Base-by-base conservation (phyloP, 2,797 vertebrate genomes). In the Picus viridis region DNA sequence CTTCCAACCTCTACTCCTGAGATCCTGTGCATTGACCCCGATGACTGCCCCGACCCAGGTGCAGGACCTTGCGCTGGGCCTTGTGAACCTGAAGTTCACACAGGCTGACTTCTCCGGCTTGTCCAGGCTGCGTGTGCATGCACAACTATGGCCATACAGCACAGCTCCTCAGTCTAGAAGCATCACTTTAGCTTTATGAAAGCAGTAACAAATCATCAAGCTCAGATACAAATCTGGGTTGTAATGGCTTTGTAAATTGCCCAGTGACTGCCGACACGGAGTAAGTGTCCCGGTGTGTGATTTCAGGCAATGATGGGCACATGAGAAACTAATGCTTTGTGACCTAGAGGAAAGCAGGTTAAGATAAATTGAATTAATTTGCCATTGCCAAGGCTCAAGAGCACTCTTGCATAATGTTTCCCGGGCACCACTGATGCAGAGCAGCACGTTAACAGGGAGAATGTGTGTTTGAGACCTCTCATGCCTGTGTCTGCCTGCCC, bases 291-390 rank as follows among this genome's bases (percentile, higher is more conserved):
- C 88, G 63, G 47, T 20, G 57, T 9, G 1, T 76, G 83, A 86
- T 88, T 58, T 23, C 53, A 64, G 81, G 45, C 27, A 57, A 1
- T 20, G 61, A 79, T 23, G 34, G 32, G 9, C 2, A 2, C 23
- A 14, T 45, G 68, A 62, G 84, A 82, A 74, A 49, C 58, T 5
- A 34, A 68, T 34, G 63, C 14, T 6, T 67, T 59, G 53, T 82
- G 90, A 79, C 75, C 88, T 82, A 67, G 70, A 68, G 49, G 58
- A 79, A 84, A 64, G 64, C 2, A 4, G 49, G 68, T 86, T 49
- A 51, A 80, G 75, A 71, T 58, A 86, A 94, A 94, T 76, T 47
- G 72, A 76, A 94, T 92, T 89, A 84, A 84, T 94, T 90, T 86
- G n/a, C 74, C 76, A 27, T 54, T 73, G 22, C 49, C 54, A 71